Conservation (phyloP, 2,797 vertebrate genomes). For the Phataginus tetradactyla region DNA sequence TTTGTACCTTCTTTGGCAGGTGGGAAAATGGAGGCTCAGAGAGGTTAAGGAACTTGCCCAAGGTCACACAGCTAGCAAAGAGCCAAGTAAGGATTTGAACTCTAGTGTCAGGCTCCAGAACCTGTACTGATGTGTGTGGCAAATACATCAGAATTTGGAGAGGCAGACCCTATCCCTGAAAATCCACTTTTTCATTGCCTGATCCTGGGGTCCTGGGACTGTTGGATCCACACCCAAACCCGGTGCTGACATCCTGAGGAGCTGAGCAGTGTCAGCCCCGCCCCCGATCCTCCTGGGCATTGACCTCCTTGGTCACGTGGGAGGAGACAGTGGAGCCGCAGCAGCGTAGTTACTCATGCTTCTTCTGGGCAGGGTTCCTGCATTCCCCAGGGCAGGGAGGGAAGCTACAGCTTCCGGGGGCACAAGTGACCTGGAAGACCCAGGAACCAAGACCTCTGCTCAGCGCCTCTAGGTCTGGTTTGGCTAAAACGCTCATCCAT, state of each 20-base stretch:
- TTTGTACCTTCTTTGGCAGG: background rate
- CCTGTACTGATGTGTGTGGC: background rate
- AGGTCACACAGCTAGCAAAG: background rate
- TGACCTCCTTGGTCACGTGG: background rate
- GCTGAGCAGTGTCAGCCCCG: background rate
- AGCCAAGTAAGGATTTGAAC: background rate
- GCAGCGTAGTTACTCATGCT: conserved; percentile 48
- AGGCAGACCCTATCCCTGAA: background rate
- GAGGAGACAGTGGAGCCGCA: background rate
- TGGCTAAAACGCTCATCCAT: background rate
- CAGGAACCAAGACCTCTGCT: background rate
- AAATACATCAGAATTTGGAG: background rate
- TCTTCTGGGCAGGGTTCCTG: conserved; percentile 9
- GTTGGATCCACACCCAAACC: background rate
- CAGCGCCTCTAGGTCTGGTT: background rate
- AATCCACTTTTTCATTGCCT: background rate
- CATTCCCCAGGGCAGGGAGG: background rate
- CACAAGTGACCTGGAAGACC: background rate
- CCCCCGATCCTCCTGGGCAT: background rate
- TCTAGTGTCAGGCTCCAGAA: background rate
- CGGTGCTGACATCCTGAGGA: background rate
- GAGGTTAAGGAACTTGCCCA: background rate
- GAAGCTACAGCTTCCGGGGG: background rate
- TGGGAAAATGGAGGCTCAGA: background rate
- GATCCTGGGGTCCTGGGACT: background rate